Base-by-base conservation (phyloP, 2,113 vertebrate species). In the Semicossyphus pulcher region DNA sequence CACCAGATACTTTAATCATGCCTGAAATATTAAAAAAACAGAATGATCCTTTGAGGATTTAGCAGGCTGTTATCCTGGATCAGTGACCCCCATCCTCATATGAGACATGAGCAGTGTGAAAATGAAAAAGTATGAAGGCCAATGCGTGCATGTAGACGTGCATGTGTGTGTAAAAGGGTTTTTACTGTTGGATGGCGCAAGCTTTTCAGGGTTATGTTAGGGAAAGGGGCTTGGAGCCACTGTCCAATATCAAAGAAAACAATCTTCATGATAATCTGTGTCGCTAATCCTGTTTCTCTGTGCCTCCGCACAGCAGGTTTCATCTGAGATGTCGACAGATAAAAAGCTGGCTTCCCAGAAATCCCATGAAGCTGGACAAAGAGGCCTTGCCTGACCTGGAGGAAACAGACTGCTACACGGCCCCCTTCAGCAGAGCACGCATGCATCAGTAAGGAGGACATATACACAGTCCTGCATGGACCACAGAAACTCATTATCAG, bases 281-380 rank as follows among this genome's bases (percentile, higher is more conserved):
- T 23, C 2, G 4, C 76, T 86, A 85, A 87, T 86, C 78, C 51
- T 7, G 0, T 62, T 42, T 67, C 28, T 58, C 61, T 49, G 20
- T 48, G 45, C 3, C 0, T 54, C 77, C 36, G 37, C 28, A 84
- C 88, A 93, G 89, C 92, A 96, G 95, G 85, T 94, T 98, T 83
- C 95, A 98, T 90, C 93, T 93, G 80, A 95, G 95, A 73, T 96
- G 95, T 76, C 94, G 92, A 76, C 96, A 98, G 84, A 78, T 99
- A 53, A 98, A 97, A 86, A 97, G 95, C 14, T 99, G 97, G 97
- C 87, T 99, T 84, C 95, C 97, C 16, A 95, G 92, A 85, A 99
- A 99, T 85, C 97, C 98, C 3, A 99, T 99, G 98, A 96, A 98
- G 92, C 95, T 99, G 3, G 98, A 99, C 89, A 99, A 99, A 86